Base-by-base conservation (phyloP, 2,113 vertebrate species). In the Osmerus eperlanus region DNA sequence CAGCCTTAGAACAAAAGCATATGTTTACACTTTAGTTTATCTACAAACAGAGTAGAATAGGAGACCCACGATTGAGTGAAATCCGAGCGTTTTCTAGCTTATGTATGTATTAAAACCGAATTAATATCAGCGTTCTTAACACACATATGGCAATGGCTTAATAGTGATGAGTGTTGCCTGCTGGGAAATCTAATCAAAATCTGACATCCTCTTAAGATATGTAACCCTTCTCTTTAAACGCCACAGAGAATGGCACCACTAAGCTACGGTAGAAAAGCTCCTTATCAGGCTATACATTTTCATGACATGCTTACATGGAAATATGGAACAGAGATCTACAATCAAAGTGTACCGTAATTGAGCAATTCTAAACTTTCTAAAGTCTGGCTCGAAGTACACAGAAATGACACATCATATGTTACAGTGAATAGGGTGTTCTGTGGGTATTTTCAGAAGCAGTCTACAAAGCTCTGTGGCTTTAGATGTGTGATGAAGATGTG, bases 61-160 rank as follows among this genome's bases (percentile, higher is more conserved):
- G 15, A 16, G 54, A 14, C 77, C 79, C 86, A 54, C 63, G 75
- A 67, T 75, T 75, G 72, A 84, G 70, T 74, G 68, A 84, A 87
- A 87, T 89, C 85, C 85, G 81, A 76, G 83, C 86, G 85, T 80
- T 89, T 90, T 84, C 77, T 84, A 83, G 86, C 73, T 86, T 86
- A 84, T 80, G 41, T 47, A 47, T 47, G 41, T 77, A 77, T 82
- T 74, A 83, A 72, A 76, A 67, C 70, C 59, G 29, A 71, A 67
- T 63, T 56, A 78, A 70, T 76, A 86, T 47, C 65, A 73, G 67
- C 73, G 72, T 51, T 76, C 85, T 90, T 83, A 85, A 83, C 83
- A 87, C 81, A 71, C 88, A 84, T 88, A 89, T 89, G 87, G 77
- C 82, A 83, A 80, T 70, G 78, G 83, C 71, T 83, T 89, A 82